Evolutionary conservation across 2,888 invertebrate genomes (phyloP).

Genomic region (Acanthococcus lagerstroemiae): DNA sequence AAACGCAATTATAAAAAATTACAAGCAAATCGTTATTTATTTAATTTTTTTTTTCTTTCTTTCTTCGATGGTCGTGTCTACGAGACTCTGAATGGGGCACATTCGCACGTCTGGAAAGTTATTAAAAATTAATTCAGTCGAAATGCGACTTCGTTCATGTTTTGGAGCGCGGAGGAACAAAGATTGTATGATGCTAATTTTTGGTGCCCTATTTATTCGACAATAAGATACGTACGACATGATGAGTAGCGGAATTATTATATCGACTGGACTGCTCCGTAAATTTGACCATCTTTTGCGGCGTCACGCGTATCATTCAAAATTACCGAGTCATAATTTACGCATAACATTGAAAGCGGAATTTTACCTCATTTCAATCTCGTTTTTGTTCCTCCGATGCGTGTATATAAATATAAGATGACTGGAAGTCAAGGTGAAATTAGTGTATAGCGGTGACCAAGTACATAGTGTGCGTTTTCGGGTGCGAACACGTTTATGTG

Average conservation of each 20-base stretch:
- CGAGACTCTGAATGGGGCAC: too few relatives aligned
- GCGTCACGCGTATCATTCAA: constrained; percentile 23
- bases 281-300: constrained; percentile 1
- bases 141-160: not conserved
- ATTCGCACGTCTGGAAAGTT: not conserved
- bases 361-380: not conserved
- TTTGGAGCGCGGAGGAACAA: too few relatives aligned
- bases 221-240: not conserved
- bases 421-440: not conserved
- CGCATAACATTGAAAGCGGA: not conserved
- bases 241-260: not conserved
- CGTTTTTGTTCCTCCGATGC: not conserved
- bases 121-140: not conserved
- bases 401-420: not conserved
- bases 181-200: not conserved
- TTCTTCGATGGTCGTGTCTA: too few relatives aligned
- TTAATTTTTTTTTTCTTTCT: too few relatives aligned
- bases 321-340: constrained; percentile 15
- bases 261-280: not conserved
- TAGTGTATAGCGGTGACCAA: not conserved
- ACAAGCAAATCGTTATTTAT: too few relatives aligned
- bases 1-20: too few relatives aligned
- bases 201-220: not conserved
- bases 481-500: not conserved
- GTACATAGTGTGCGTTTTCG: not conserved